Evolutionary conservation across 2,113 vertebrate genomes (phyloP).

Genomic region (Rhinolophus ferrumequinum): DNA sequence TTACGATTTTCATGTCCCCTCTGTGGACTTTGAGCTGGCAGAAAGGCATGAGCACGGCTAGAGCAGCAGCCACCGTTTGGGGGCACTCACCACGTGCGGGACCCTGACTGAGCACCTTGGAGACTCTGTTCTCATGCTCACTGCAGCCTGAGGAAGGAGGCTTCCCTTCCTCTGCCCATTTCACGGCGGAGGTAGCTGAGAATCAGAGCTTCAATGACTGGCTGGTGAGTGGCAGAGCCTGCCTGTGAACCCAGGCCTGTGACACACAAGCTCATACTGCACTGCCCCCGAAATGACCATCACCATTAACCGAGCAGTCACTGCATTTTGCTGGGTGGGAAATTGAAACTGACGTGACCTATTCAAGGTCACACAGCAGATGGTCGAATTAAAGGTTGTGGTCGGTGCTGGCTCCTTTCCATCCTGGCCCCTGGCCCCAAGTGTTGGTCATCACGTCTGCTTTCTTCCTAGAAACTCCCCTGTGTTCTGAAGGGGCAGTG

Average conservation of each 20-base stretch:
- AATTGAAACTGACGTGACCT: neutral
- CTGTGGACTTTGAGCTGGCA: neutral
- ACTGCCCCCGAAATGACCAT: fast-evolving
- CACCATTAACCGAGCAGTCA: neutral
- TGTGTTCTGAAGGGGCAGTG: neutral
- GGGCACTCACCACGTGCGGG: fast-evolving
- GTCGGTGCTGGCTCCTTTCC: neutral
- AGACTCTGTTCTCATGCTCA: neutral
- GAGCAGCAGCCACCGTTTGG: fast-evolving
- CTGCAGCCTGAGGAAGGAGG: neutral
- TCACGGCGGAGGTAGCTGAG: neutral
- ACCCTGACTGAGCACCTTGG: neutral
- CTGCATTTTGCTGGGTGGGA: neutral
- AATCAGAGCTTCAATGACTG: no score
- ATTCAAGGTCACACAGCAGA: neutral
- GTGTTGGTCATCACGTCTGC: neutral
- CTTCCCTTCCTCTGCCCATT: neutral
- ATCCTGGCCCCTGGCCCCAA: neutral
- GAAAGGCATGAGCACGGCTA: neutral
- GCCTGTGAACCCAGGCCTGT: neutral
- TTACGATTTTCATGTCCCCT: neutral
- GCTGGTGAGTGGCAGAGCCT: neutral
- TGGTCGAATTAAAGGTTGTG: neutral
- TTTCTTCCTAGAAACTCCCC: neutral
- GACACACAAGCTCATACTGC: neutral